phyloP scores from a whole-genome alignment of 2,797 vertebrate genomes.

The Pempheris klunzingeri region DNA sequence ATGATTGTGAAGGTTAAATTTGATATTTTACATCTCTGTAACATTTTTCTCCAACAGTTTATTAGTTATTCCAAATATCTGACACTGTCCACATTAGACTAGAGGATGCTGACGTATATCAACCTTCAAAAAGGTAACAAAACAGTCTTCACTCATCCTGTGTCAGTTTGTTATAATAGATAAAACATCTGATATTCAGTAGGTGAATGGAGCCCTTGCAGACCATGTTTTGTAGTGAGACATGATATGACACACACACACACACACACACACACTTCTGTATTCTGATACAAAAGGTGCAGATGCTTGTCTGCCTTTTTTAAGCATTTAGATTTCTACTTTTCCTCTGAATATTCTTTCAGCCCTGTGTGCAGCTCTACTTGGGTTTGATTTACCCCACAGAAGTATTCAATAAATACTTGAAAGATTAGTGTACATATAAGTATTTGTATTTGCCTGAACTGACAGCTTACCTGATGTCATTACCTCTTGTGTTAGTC shows the following conservation, averaged over 20 bases:
- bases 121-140: no score
- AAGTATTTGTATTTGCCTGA: not conserved
- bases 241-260: no score
- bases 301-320: not conserved
- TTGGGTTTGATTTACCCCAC: not conserved
- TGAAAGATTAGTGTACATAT: not conserved
- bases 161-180: no score
- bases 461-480: slow-evolving; percentile 14
- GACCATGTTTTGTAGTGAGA: no score
- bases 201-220: no score
- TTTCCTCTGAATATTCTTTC: not conserved
- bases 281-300: not conserved
- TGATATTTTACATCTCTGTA: not conserved
- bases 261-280: not conserved
- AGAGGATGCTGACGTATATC: no score
- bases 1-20: not conserved
- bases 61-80: no score
- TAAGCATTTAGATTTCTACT: not conserved
- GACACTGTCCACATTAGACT: no score
- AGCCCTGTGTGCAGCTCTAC: not conserved
- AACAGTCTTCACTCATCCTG: no score
- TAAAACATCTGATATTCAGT: no score
- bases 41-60: no score
- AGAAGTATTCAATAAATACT: not conserved
- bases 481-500: not conserved